Base-by-base conservation (phyloP, 1,140 invertebrate genomes). In the Cherax destructor region DNA sequence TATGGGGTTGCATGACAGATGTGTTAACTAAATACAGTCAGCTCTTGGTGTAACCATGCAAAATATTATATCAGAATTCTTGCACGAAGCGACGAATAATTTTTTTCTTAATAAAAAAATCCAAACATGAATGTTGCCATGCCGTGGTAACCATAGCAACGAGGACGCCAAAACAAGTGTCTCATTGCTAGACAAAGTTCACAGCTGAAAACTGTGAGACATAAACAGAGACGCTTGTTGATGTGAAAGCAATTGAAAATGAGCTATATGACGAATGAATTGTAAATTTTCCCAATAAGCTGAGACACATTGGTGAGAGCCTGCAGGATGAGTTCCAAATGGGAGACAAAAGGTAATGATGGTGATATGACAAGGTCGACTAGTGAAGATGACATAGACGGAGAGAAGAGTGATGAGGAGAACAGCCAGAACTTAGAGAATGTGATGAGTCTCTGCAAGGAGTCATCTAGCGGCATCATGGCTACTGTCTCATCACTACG, bases 401-500 rank as follows among this genome's bases (percentile, higher is more conserved):
- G n/a, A 18, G n/a, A 18, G 9, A 47, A 78, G 50, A 52, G 59
- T 3, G 76, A 79, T 1, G 76, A 79, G 52, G 49, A 59, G 52
- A 50, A 24, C 24, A 74, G 50, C 3, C 77, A 86, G n/a, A 21
- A 52, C 18, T 9, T 78, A 16, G 9, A 78, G 10, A 78, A 61
- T 61, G 76, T 74, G 11, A 79, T 87, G 85, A 78, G 72, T 41
- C 41, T 87, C 9, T 87, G 85, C 61, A 56, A 52, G 30, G 76
- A 87, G 76, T 86, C 84, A 5, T 87, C 85, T 5, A 87, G 85
- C 47, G 85, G 85, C 10, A n/a, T 87, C 16, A 87, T 87, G 85
- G 74, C 85, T 3, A 79, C 76, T 30, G 52, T 87, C n/a, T 61
- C 85, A 18, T 76, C 85, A 4, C 52, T 87, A 18, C n/a, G 85